Base-by-base conservation (phyloP, 2,797 vertebrate species). In the Netta rufina region DNA sequence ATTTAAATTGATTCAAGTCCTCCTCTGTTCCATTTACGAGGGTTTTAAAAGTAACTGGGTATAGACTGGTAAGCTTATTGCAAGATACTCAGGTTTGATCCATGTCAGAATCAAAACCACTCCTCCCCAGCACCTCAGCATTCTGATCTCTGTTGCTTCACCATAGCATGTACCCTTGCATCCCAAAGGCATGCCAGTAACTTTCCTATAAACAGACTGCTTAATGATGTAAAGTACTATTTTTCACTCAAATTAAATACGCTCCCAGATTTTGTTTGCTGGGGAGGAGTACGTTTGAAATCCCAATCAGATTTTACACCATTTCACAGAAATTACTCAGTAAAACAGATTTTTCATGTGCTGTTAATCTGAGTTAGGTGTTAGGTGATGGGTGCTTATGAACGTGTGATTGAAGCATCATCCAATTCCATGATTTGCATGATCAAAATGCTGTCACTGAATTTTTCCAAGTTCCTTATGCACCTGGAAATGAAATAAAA, bases 111-210 rank as follows among this genome's bases (percentile, higher is more conserved):
- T 72, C 45, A 67, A 51, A n/a, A 32, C 20, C 15, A 7, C 24
- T 65, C 41, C 69, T 85, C 25, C 11, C 43, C 36, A 39, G 1
- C 27, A 36, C 45, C 45, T 86, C n/a, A 81, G 0, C 43, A 57
- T 82, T 51, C n/a, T 65, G 60, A 17, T 67, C 9, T 6, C 22
- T 65, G 0, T 79, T 67, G 32, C 57, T 87, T 89, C 27, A 38
- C 27, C 0, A 0, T 64, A 21, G 69, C 22, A 14, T 0, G 2
- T 57, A 61, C 7, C 8, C 9, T 71, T 57, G 1, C 25, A 19
- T 87, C n/a, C 6, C 78, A 49, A 56, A 61, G 30, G 13, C 8
- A 10, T 14, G 13, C 82, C 69, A 75, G 54, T 49, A 89, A 21
- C 32, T 64, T 6, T 33, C 14, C 61, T 65, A 45, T 2, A 9